These are phyloP conservation scores for Chaetura pelagica DNA, from an alignment of 2,113 vertebrate genomes.

Conservation along the genomic window DNA sequence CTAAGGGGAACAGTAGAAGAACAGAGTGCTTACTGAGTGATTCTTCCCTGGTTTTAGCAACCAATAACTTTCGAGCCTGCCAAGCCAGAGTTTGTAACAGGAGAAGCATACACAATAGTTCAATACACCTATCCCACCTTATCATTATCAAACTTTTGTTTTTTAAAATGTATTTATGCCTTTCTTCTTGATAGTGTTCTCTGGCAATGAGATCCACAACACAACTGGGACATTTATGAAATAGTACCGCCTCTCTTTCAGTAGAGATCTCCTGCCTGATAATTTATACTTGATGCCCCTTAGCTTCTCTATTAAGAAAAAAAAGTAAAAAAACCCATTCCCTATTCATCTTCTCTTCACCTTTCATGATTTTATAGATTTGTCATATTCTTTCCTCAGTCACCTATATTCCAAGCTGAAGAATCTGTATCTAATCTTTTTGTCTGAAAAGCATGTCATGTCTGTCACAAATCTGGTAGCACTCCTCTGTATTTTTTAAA, in stretches of 20 bases:
- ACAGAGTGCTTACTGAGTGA: neutral
- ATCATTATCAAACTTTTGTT: neutral
- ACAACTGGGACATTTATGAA: conserved; percentile 21
- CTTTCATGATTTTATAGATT: conserved; percentile 54
- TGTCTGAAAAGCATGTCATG: conserved; percentile 47
- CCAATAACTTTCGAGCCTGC: neutral
- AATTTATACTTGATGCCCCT: conserved; percentile 52
- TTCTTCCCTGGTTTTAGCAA: neutral
- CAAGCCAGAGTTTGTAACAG: neutral
- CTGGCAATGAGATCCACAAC: neutral
- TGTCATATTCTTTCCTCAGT: conserved; percentile 48
- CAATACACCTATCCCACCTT: neutral
- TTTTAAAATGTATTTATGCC: neutral
- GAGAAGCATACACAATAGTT: neutral
- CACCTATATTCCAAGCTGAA: conserved; percentile 45
- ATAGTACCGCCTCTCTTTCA: neutral
- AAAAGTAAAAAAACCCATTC: neutral
- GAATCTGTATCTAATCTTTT: conserved; percentile 55
- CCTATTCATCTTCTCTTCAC: conserved; percentile 41
- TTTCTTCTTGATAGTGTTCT: neutral
- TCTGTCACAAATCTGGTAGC: conserved; percentile 22
- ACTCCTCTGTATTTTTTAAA: conserved; percentile 21
- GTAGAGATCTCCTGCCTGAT: conserved; percentile 37
- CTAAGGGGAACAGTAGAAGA: neutral
- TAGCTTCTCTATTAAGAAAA: conserved; percentile 31